Percentiles rank a stretch among this genome's conserved stretches.
Evolutionary conservation across 2,888 invertebrate species (phyloP).

Genomic region (Himalopsyche japonica): DNA sequence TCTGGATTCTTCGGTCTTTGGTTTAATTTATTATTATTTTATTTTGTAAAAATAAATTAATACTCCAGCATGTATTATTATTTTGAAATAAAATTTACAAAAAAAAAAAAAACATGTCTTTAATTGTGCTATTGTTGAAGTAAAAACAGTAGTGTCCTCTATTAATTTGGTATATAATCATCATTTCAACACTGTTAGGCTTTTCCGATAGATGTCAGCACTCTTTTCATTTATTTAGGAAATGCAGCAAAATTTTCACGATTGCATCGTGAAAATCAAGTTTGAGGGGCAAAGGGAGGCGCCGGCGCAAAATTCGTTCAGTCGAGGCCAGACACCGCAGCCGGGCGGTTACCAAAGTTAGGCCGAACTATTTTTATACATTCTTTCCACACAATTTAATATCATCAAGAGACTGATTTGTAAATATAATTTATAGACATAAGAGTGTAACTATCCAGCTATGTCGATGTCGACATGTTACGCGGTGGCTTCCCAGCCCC

Average conservation of each 20-base stretch:
- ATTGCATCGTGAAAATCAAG: background rate
- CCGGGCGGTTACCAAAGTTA: slow-evolving; percentile 19
- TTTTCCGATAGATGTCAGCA: background rate
- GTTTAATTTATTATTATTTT: no score
- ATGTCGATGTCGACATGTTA: slow-evolving; percentile 17
- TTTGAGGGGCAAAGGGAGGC: slow-evolving; percentile 4
- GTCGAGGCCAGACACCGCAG: slow-evolving; percentile 26
- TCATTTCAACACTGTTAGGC: background rate
- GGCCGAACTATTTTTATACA: slow-evolving; percentile 27
- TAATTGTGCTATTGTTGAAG: no score
- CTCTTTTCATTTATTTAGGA: background rate
- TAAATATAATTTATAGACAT: slow-evolving; percentile 25
- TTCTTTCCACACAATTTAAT: slow-evolving; percentile 18
- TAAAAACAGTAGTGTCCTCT: background rate
- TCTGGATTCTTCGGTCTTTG: no score
- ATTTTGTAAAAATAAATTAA: no score
- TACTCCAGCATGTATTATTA: no score
- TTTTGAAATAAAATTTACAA: no score
- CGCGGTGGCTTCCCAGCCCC: slow-evolving; percentile 5
- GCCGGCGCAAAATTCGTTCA: slow-evolving; percentile 12
- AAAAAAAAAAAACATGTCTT: no score
- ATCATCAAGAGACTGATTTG: slow-evolving; percentile 36
- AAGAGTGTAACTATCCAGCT: slow-evolving; percentile 9
- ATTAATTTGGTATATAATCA: background rate
- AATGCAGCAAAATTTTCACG: background rate